Base-by-base conservation (phyloP, 2,888 invertebrate species). In the Papilio protenor region DNA sequence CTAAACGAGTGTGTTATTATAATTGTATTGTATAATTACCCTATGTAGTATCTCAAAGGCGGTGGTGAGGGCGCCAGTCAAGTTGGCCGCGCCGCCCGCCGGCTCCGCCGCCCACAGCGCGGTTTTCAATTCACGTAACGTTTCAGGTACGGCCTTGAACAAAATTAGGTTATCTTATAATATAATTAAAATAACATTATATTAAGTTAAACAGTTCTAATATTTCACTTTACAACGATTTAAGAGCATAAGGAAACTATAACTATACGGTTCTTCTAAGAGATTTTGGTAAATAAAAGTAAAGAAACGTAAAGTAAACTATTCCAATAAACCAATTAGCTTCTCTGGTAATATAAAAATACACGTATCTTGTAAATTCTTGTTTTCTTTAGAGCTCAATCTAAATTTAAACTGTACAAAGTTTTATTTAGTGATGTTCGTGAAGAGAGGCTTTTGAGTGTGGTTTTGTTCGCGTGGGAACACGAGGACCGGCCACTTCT, bases 21-120 rank as follows among this genome's bases (percentile, higher is more conserved):
- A 45, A n/a, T n/a, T 69, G 18, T 45, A 69, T 40, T 75, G 18
- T 14, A 69, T 82, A 73, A 85, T 90, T 95, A 98, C 98, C 95
- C 97, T 97, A 87, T 97, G 97, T 74, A 99, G 95, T 80, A 99
- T 96, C 91, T 98, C 98, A 89, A 99, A 99, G 10, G 98, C 99
- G 61, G 97, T 96, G 76, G 97, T 97, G n/a, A 99, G 95, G 0
- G 99, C 99, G 11, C 97, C 97, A 1, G 98, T 98, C 89, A 99
- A 97, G 92, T 99, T 98, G 16, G 99, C 98, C 47, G 91, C 90
- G 72, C 95, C 95, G 70, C 98, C 97, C 79, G 97, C 96, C 84
- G 96, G 96, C 82, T 97, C 96, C 16, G 98, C 95, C 61, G 96
- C 96, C 90, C 96, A 96, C 80, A 98, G 91, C 1, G 97, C 96